phyloP scores from a whole-genome alignment of 2,113 vertebrate species.

The Malurus melanocephalus region DNA sequence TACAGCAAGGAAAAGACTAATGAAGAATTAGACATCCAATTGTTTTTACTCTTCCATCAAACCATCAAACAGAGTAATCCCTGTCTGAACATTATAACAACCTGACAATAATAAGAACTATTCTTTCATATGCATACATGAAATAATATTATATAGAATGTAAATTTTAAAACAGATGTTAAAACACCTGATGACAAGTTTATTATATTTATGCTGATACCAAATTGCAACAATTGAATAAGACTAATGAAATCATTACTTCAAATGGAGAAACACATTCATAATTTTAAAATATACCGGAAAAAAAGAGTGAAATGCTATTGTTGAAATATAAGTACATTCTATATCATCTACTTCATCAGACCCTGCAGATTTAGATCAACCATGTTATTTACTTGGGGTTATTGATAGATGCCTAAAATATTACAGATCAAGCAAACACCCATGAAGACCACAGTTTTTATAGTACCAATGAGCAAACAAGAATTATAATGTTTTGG shows the following conservation, averaged over 20 bases:
- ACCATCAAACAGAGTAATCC: constrained; percentile 54
- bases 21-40: constrained; percentile 69
- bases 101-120: constrained; percentile 30
- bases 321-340: neutral
- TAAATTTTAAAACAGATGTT: neutral
- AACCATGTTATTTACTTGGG: neutral
- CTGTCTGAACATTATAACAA: constrained; percentile 60
- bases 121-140: neutral
- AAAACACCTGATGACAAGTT: neutral
- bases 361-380: neutral
- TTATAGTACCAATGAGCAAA: neutral
- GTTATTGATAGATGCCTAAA: constrained; percentile 25
- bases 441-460: neutral
- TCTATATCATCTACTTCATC: neutral
- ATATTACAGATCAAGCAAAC: constrained; percentile 13
- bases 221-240: neutral
- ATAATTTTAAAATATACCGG: neutral
- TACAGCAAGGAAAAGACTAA: constrained; percentile 71
- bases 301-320: neutral
- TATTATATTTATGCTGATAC: neutral
- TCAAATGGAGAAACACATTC: neutral
- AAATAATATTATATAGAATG: neutral
- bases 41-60: constrained; percentile 61
- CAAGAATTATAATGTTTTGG: neutral
- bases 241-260: neutral